A percentile compares a stretch with the other conserved stretches of the same genome.
phyloP scores from a whole-genome alignment of 2,113 vertebrate species.

The Leiothrix lutea region DNA sequence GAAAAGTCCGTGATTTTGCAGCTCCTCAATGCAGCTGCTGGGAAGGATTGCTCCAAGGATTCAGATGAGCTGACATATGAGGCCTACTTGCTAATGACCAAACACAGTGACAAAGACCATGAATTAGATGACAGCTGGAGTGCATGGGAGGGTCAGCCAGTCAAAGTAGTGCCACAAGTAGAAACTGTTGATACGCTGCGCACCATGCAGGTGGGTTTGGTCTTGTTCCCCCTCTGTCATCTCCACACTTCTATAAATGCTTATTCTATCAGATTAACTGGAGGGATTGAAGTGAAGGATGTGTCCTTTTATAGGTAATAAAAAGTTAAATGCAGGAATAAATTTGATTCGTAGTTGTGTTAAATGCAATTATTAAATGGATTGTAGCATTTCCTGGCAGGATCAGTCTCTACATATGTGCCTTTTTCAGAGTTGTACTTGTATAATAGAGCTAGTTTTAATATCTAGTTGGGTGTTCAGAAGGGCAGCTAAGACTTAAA shows the following conservation, averaged over 20 bases:
- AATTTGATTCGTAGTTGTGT: not conserved
- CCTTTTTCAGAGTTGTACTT: not conserved
- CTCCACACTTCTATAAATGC: not conserved
- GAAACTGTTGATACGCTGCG: slow-evolving; percentile 91
- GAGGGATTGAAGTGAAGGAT: not conserved
- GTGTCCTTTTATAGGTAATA: not conserved
- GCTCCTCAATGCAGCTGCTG: slow-evolving; percentile 90
- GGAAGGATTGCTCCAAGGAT: slow-evolving; percentile 95
- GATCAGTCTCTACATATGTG: not conserved
- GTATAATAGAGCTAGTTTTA: not conserved
- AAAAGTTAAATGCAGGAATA: not conserved
- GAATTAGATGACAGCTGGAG: slow-evolving; percentile 75
- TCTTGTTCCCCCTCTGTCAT: not conserved
- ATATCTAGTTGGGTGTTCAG: not conserved
- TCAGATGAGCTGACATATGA: slow-evolving; percentile 85
- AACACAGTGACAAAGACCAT: slow-evolving; percentile 74
- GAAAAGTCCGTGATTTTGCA: slow-evolving; percentile 87
- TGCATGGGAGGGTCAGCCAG: slow-evolving; percentile 79
- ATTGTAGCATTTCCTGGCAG: not conserved
- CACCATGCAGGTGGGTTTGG: slow-evolving; percentile 84
- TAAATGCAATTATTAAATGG: not conserved
- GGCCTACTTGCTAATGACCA: slow-evolving; percentile 90
- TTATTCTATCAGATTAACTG: not conserved
- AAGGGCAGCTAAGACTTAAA: not conserved
- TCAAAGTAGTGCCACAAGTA: slow-evolving; percentile 90